These are phyloP conservation scores for Drosophila nr. fundita DNA, from an alignment of 2,888 invertebrate species.

Conservation along the genomic window DNA sequence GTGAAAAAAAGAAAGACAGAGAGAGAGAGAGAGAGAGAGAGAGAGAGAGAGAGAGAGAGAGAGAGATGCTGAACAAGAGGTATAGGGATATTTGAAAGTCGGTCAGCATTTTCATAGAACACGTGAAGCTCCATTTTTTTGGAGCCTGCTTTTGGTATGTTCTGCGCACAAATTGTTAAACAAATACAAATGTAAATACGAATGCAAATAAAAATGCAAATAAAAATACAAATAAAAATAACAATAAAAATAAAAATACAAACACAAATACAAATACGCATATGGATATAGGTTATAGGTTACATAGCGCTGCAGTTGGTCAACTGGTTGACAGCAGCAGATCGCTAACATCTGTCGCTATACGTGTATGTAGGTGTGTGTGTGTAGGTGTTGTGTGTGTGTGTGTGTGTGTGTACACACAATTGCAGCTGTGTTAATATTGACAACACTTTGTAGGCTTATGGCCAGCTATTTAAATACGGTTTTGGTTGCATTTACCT, in stretches of 20 bases:
- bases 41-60: background rate
- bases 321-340: slow-evolving; percentile 16
- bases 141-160: background rate
- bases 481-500: slow-evolving; percentile 34
- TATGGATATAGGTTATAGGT: slow-evolving; percentile 19
- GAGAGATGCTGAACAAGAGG: background rate
- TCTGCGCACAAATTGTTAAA: slow-evolving; percentile 2
- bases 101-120: slow-evolving; percentile 54
- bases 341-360: slow-evolving; percentile 35
- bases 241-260: background rate
- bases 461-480: slow-evolving; percentile 42
- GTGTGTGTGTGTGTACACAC: background rate
- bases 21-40: background rate
- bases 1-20: background rate
- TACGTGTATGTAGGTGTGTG: background rate
- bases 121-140: slow-evolving; percentile 16
- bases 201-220: background rate
- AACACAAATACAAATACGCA: slow-evolving; percentile 2
- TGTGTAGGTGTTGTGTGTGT: background rate
- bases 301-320: slow-evolving; percentile 25
- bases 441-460: slow-evolving; percentile 36
- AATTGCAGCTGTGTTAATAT: slow-evolving; percentile 48
- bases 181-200: background rate
- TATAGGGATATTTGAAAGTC: slow-evolving; percentile 28
- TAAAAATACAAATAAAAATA: background rate